Evolutionary conservation across 2,888 invertebrate genomes (phyloP), one percentile per base, ranked within the genome.

Genomic region (Acholoe squamosa): DNA sequence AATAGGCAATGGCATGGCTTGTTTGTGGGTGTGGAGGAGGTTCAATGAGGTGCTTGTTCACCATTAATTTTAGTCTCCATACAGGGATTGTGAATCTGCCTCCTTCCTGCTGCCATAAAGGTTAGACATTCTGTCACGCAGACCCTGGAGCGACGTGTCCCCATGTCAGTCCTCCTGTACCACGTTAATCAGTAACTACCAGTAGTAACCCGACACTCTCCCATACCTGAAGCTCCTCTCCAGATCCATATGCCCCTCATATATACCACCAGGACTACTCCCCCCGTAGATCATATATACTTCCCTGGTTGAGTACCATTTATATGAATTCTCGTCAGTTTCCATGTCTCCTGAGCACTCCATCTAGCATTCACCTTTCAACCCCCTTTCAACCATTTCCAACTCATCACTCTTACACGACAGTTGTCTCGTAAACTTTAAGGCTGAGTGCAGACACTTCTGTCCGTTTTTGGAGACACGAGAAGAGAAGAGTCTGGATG

Each of bases 61-160:
- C 14, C 25, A 31, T n/a, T n/a, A n/a, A n/a, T n/a, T n/a, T 71
- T 71, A 71, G 25, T 71, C 31, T 28, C 12, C 19, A 61, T 3
- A n/a, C 61, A 3, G 14, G 19, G n/a, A 61, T 1, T 19, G 61
- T 61, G 61, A 61, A 10, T 3, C 43, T 43, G 43, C 43, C 43
- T 43, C 43, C 43, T 43, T n/a, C 61, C 61, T 61, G 14, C 61
- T n/a, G 61, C 61, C 61, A 28, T 71, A 31, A 61, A 61, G 61
- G n/a, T 61, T 61, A 71, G 28, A 71, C 71, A 71, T 71, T 71
- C 71, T 71, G 71, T 71, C 71, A 71, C 71, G 71, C 28, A 71
- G 71, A n/a, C n/a, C 5, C 12, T n/a, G 22, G 61, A 61, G 61
- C 12, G 61, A 61, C n/a, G 61, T 61, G 61, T 61, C 61, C 5